Evolutionary conservation across 2,113 vertebrate species (phyloP), one percentile per base, ranked within the genome.

Genomic region (Chelonoidis abingdonii): DNA sequence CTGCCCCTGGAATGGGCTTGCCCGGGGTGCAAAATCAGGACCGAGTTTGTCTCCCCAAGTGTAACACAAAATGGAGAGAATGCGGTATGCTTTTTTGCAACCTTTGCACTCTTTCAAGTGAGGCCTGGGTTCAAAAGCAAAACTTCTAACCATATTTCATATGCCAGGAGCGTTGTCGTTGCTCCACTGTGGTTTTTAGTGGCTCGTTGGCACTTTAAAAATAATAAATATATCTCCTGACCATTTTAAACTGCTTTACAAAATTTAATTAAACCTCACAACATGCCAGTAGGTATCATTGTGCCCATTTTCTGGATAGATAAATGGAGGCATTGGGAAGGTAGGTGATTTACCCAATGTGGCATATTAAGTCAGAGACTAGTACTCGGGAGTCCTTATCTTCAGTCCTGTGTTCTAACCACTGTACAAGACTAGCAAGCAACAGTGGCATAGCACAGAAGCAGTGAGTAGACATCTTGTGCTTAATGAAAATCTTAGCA

Each of bases 71-170:
- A 3, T 19, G 38, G 10, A 47, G 59, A 4, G 3, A 13, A 53
- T 49, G 1, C 38, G 25, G 0, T 7, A 5, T 22, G n/a, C n/a
- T 72, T 72, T n/a, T 72, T 38, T 22, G n/a, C n/a, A 22, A 21
- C 6, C 38, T 57, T 21, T 65, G 31, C 9, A 2, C 1, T 41
- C 17, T 21, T 21, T 29, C 56, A 56, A 44, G 41, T 9, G 53
- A 88, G 56, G 62, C 88, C 38, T 72, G 75, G 22, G 17, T n/a
- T 21, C 4, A 78, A 16, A 72, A 44, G 38, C 75, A 78, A 78
- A 44, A 47, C 75, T 10, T 78, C 75, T 24, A 78, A 13, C 75
- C 27, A 4, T 78, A 6, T 0, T 0, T 12, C 10, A 1, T 0
- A 0, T 17, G 31, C 69, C 19, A 50, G 88, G 86, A 76, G 62